Evolutionary conservation across 2,888 invertebrate genomes (phyloP), one percentile per base, ranked within the genome.

Genomic region (Amphipyra berbera): DNA sequence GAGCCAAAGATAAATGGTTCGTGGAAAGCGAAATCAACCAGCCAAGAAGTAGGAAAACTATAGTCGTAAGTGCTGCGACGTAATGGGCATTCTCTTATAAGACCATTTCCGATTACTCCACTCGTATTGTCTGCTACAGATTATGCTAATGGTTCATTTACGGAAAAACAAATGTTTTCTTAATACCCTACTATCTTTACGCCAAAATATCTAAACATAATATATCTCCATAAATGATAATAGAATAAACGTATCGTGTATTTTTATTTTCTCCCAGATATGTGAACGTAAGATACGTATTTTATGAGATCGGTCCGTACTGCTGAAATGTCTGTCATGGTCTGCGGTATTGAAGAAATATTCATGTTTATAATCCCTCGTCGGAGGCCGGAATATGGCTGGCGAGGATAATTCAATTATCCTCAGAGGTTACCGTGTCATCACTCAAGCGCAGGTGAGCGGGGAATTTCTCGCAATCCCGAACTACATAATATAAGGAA

Each of bases 1-100:
- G 83, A 82, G 85, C 83, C 79, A 82, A 84, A 90, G 90, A 91
- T 90, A 90, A 92, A 92, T 89, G 86, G 87, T 86, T 82, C 78
- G 81, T 78, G 79, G 84, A 85, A 86, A 86, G 85, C 83, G 86
- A 85, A 87, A 85, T 86, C 87, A 86, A 85, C 86, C 85, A 83
- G 82, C 82, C 82, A 87, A 85, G 83, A 83, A 83, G 83, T 83
- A 84, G 80, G 81, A 79, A 84, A 85, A 85, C 84, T 83, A 80
- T 79, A 75, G 65, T 81, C 75, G 79, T 83, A 80, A 84, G 81
- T 79, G 75, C 79, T 73, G 64, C 73, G 66, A 73, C 48, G 73
- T 84, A 83, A 85, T 75, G 77, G 80, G 66, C 68, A 78, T 78
- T 79, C 76, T 61, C 74, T 77, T 73, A 77, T 83, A 79, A 77